These are phyloP conservation scores for Paedocypris sp. DNA, from an alignment of 2,113 vertebrate genomes.

Conservation along the genomic window DNA sequence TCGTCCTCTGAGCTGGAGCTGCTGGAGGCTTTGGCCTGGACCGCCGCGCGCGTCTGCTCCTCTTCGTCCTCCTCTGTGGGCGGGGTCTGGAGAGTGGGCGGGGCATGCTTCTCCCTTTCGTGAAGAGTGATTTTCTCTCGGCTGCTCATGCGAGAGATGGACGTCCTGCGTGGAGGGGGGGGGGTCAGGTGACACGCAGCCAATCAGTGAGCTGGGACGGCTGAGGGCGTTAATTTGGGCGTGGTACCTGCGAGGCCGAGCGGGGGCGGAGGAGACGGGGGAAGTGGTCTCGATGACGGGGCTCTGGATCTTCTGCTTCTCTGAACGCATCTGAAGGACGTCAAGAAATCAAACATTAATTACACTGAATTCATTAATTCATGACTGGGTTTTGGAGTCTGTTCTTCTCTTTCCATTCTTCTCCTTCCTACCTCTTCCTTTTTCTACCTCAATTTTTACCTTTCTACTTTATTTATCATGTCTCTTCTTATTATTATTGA, in stretches of 20 bases:
- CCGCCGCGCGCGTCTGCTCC: slow-evolving; percentile 34
- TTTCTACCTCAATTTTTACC: no score
- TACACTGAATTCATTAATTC: not conserved
- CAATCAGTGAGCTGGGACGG: slow-evolving; percentile 34
- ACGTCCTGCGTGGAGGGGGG: no score
- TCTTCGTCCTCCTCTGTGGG: slow-evolving; percentile 66
- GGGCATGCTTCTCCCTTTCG: slow-evolving; percentile 63
- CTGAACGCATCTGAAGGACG: slow-evolving; percentile 59
- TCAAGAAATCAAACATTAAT: slow-evolving; percentile 42
- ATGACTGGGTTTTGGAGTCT: no score
- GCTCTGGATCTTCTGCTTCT: slow-evolving; percentile 59
- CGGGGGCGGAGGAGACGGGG: slow-evolving; percentile 53
- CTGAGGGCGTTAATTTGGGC: no score
- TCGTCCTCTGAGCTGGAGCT: slow-evolving; percentile 71
- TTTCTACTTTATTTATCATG: no score
- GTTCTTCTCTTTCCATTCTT: no score
- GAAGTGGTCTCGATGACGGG: slow-evolving; percentile 61
- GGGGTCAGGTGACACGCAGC: slow-evolving; percentile 62
- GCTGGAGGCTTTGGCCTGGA: slow-evolving; percentile 58
- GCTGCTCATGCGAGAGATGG: slow-evolving; percentile 75
- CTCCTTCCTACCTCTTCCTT: no score
- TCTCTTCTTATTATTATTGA: no score
- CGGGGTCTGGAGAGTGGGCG: slow-evolving; percentile 57
- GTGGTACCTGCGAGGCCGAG: slow-evolving; percentile 60
- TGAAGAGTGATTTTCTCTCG: slow-evolving; percentile 69